phyloP scores from a whole-genome alignment of 2,888 invertebrate genomes.

The Chelonus formosanus region DNA sequence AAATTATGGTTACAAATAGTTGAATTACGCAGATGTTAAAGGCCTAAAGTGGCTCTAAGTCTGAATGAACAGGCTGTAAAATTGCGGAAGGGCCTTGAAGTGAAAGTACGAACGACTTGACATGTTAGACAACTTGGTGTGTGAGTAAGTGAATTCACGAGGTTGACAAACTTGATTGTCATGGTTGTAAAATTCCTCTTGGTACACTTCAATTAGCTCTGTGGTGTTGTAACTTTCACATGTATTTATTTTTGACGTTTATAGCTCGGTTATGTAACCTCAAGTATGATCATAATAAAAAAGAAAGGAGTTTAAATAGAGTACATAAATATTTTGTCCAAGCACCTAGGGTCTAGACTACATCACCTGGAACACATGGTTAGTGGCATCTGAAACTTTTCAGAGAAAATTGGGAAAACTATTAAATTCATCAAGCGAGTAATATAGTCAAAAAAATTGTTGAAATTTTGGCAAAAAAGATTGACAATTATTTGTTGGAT shows the following conservation, averaged over 20 bases:
- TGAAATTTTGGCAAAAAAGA: too few species aligned
- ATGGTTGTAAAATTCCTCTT: constrained; percentile 17
- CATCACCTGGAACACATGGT: too few species aligned
- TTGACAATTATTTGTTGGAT: too few species aligned
- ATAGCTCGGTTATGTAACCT: background rate
- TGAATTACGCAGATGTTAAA: constrained; percentile 25
- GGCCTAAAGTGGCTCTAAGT: background rate
- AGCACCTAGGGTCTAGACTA: too few species aligned
- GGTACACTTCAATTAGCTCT: constrained; percentile 7
- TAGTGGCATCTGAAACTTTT: too few species aligned
- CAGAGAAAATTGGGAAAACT: too few species aligned
- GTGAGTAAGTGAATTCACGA: constrained; percentile 12
- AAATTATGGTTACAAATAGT: constrained; percentile 30
- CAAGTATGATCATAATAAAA: too few species aligned
- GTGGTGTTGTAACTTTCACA: background rate
- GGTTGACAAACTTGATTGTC: constrained; percentile 27
- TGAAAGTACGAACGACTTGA: constrained; percentile 6
- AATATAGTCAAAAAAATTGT: too few species aligned
- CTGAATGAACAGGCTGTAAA: too few species aligned
- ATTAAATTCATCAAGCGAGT: too few species aligned
- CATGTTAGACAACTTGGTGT: background rate
- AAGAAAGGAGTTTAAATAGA: too few species aligned
- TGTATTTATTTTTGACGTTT: constrained; percentile 8
- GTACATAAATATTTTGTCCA: too few species aligned
- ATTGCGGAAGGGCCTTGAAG: background rate